Evolutionary conservation across 2,888 invertebrate genomes (phyloP), one percentile per base, ranked within the genome.

Genomic region (Eudemis profundana): DNA sequence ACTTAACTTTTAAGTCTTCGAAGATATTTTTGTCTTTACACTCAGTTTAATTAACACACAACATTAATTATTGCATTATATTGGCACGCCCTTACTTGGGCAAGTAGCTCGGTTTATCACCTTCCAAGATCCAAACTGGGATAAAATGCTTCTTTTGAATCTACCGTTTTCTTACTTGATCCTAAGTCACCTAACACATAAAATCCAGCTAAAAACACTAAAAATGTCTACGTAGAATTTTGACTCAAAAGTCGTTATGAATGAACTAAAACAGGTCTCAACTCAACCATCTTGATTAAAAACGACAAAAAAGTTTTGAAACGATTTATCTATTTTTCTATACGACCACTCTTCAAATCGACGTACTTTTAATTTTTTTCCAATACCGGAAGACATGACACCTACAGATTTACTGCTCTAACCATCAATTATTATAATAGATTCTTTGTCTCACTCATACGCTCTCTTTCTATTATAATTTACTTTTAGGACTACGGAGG

Each of bases 381-480:
- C 72, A 68, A 75, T 72, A 85, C 86, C 86, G 86, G 85, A 87
- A 88, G 84, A 84, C 82, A 81, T 84, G 85, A 85, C 87, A 85
- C 87, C 84, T 84, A 69, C 70, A 75, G 79, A 86, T 87, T 87
- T 85, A 85, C 78, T 60, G 65, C 65, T 53, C 29, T 46, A 84
- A 78, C 86, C 85, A 81, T 85, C 78, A 83, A 86, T 88, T 87
- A 85, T 82, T 73, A 69, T 86, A 86, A 86, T 84, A 82, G 84
- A 75, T 71, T 71, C 73, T 68, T 62, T 81, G 78, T 75, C 75
- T 65, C 68, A 79, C 74, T 72, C 53, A 65, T 59, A 68, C 61
- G 65, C 71, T 69, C 50, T 69, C 72, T 72, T 66, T 57, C 66
- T 70, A 68, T 72, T 67, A 68, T 65, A 59, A 67, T 60, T 44